These are phyloP conservation scores for Grantiella picta DNA, from an alignment of 2,113 vertebrate genomes.

Conservation along the genomic window DNA sequence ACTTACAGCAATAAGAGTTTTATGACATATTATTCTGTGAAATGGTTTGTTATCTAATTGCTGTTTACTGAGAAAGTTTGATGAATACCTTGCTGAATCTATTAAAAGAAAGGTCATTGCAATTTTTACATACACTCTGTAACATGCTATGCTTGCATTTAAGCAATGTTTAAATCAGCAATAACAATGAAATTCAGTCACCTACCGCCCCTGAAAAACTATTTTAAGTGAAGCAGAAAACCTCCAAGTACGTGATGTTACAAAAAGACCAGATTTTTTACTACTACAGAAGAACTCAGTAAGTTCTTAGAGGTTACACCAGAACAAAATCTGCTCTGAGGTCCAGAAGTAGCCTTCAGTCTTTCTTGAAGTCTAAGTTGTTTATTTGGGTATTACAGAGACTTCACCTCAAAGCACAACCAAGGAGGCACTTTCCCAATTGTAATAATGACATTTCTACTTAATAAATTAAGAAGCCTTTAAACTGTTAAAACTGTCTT, in stretches of 20 bases:
- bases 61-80: slow-evolving; percentile 27
- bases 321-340: not conserved
- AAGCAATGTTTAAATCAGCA: slow-evolving; percentile 13
- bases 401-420: not conserved
- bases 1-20: not conserved
- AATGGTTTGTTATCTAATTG: slow-evolving; percentile 37
- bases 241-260: not conserved
- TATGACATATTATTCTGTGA: slow-evolving; percentile 24
- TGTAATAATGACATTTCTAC: not conserved
- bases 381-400: not conserved
- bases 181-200: not conserved
- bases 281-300: not conserved
- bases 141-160: not conserved
- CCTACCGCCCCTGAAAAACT: not conserved
- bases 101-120: slow-evolving; percentile 33
- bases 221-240: not conserved
- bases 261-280: not conserved
- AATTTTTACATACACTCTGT: not conserved
- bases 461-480: not conserved
- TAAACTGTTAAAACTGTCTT: not conserved
- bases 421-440: not conserved
- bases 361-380: not conserved
- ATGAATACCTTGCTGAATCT: slow-evolving; percentile 37
- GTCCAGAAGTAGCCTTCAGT: not conserved
- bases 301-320: not conserved